Percentiles rank a stretch among this genome's conserved stretches.
Conservation (phyloP, 2,888 invertebrate species). For the Plagodis pulveraria region DNA sequence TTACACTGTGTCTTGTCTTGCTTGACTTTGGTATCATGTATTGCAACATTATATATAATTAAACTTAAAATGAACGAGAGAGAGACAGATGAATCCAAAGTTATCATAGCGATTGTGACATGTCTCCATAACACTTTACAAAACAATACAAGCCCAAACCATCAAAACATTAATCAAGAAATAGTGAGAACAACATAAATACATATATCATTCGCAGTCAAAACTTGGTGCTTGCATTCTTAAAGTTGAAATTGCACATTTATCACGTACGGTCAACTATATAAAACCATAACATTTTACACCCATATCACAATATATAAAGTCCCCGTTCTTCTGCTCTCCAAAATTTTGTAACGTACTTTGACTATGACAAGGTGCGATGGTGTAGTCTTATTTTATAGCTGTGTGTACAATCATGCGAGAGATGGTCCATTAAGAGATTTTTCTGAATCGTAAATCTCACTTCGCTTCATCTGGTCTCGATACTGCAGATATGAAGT, state of each 20-base stretch:
- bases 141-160: conserved; percentile 24
- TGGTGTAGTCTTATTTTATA: conserved; percentile 3
- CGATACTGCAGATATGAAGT: conserved; percentile 77
- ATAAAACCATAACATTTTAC: conserved; percentile 7
- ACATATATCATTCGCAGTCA: conserved; percentile 78
- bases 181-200: conserved; percentile 66
- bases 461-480: conserved; percentile 79
- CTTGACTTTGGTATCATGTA: no score
- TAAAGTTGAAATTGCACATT: conserved; percentile 84
- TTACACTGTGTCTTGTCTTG: no score
- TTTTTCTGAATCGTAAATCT: conserved; percentile 84
- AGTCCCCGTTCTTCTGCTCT: not conserved
- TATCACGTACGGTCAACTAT: conserved; percentile 66
- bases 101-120: not conserved
- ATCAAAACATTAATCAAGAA: conserved; percentile 55
- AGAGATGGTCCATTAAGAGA: conserved; percentile 82
- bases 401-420: conserved; percentile 54
- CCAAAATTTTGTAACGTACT: not conserved
- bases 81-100: no score
- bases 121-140: conserved; percentile 5
- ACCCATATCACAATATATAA: conserved; percentile 9
- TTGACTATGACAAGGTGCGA: conserved; percentile 10
- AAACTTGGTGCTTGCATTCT: conserved; percentile 80
- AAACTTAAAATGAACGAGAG: no score
- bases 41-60: no score